These are phyloP conservation scores for Mimas tiliae DNA, from an alignment of 2,888 invertebrate species.

Conservation along the genomic window DNA sequence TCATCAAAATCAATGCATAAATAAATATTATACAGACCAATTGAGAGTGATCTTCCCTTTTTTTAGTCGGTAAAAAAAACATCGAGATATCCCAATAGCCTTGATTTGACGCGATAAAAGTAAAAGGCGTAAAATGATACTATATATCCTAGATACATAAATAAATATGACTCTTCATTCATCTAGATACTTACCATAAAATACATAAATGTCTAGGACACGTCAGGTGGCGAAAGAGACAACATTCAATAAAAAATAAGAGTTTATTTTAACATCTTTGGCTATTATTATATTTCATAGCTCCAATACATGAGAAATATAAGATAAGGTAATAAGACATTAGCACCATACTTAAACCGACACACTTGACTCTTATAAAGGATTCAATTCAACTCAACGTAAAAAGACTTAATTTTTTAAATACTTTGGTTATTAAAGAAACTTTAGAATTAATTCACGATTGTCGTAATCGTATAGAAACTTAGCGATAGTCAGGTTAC, in stretches of 20 bases:
- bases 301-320: slow-evolving; percentile 35
- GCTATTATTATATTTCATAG: slow-evolving; percentile 43
- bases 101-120: neutral
- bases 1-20: no score
- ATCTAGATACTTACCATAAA: neutral
- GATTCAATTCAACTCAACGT: neutral
- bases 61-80: neutral
- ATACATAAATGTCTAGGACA: slow-evolving; percentile 16
- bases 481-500: neutral
- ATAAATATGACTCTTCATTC: neutral
- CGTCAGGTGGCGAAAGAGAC: slow-evolving; percentile 34
- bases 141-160: neutral
- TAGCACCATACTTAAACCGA: slow-evolving; percentile 31
- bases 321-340: slow-evolving; percentile 29
- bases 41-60: no score
- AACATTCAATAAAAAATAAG: slow-evolving; percentile 35
- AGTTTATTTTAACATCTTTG: slow-evolving; percentile 45
- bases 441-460: neutral
- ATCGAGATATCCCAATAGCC: neutral
- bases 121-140: neutral
- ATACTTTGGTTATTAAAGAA: slow-evolving; percentile 28
- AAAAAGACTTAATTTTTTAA: slow-evolving; percentile 12
- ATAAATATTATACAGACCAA: no score
- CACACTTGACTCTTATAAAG: neutral
- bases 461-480: neutral